Evolutionary conservation across 2,888 invertebrate genomes (phyloP), one percentile per base, ranked within the genome.

Genomic region (Taenaris catops): DNA sequence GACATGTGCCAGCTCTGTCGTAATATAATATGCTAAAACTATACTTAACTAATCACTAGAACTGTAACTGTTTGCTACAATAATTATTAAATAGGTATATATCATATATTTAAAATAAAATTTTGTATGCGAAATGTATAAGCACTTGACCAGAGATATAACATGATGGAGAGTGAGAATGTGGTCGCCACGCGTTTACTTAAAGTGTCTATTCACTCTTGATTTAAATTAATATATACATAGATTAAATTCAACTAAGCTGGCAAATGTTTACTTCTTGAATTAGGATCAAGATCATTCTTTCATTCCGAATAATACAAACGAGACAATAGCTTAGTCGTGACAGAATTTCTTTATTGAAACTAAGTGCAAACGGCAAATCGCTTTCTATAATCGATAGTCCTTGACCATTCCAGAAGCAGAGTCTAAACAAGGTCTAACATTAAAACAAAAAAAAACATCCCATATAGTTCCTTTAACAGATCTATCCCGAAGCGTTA

Each of bases 401-500:
- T 71, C 80, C 76, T 79, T 80, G 81, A 65, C 68, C 63, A 68
- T 79, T 74, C 66, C 69, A 58, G 63, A 76, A 70, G 73, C 47
- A 58, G 45, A 18, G 46, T 52, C 60, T 54, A 58, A 75, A 71
- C 64, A 63, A 74, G 64, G 70, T 61, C 58, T 58, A 53, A 63
- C n/a, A n/a, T 67, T 64, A 59, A 57, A 14, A 14, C 4, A 14
- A 3, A 14, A 14, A 14, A 14, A 14, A 14, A 4, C 14, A 14
- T 14, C 14, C 14, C 2, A 2, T 14, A 14, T 3, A 14, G 4
- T 14, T 14, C 2, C 4, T 14, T 14, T 14, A 14, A 26, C 26
- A 44, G 40, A 28, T 35, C 38, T 31, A 21, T 48, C 39, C 50
- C 60, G 58, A 58, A 63, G 73, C 70, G 69, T 61, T 65, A 71